phyloP scores from a whole-genome alignment of 2,113 vertebrate genomes.

The Hyla sarda region DNA sequence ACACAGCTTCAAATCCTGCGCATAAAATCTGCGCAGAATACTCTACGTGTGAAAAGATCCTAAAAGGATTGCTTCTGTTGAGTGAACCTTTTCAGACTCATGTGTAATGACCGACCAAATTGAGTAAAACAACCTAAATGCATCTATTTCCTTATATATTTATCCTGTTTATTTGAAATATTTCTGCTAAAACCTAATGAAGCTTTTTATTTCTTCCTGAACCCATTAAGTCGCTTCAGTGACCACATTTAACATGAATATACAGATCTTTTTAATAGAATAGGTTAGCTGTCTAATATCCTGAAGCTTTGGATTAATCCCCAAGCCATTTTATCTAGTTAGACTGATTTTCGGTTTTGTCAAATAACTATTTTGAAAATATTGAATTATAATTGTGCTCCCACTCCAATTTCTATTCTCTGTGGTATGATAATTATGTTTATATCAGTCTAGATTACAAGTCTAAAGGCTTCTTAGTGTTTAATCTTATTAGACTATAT shows the following conservation, averaged over 20 bases:
- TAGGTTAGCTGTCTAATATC: constrained; percentile 3
- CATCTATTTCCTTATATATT: neutral
- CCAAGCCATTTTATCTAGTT: neutral
- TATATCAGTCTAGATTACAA: neutral
- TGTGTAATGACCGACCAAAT: neutral
- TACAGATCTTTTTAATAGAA: constrained; percentile 9
- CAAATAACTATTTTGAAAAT: neutral
- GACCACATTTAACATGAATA: constrained; percentile 3
- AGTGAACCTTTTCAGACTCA: neutral
- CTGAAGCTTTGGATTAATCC: neutral
- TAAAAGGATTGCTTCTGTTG: no score
- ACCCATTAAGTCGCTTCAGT: neutral
- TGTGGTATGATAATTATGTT: neutral
- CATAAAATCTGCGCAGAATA: no score
- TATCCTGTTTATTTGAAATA: constrained; percentile 12
- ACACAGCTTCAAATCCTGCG: no score
- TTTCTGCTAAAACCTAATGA: constrained; percentile 21
- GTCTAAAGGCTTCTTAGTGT: neutral
- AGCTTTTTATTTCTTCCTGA: neutral
- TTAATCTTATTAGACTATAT: neutral
- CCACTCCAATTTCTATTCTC: neutral
- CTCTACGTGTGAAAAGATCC: no score
- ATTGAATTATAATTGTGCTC: neutral
- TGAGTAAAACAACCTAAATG: neutral
- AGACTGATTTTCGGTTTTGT: neutral